Evolutionary conservation across 2,113 vertebrate genomes (phyloP), one percentile per base, ranked within the genome.

Genomic region (Todiramphus chloris): DNA sequence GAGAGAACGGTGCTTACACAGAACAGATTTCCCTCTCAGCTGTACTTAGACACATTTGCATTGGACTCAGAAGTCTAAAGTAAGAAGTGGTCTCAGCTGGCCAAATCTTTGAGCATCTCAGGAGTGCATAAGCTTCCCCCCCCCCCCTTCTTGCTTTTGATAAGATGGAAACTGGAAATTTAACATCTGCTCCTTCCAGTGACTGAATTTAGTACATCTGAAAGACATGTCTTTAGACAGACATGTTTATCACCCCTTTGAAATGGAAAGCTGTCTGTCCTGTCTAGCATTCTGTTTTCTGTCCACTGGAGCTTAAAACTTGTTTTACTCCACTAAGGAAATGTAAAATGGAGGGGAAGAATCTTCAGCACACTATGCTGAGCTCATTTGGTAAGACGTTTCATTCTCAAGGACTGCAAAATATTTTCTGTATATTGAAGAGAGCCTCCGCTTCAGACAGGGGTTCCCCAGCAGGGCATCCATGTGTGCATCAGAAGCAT

Each of bases 61-160:
- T 93, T 93, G 90, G 92, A 75, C 66, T 91, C 31, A 8, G 50
- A 81, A 90, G 48, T 87, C 87, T 86, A 39, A 82, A 82, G 53
- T 51, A 72, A 77, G 74, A 94, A 73, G n/a, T 90, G 89, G 78
- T 87, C 87, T 93, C 84, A 96, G 91, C 78, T 96, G 93, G 75
- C 37, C 82, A 88, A 91, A 74, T 95, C 81, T 88, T 53, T 53
- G 16, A 84, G 70, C 59, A 70, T 80, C 59, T 69, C 67, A 69
- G 50, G 37, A 53, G 3, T 39, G 77, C 73, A 81, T 90, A 90
- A 92, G 67, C 53, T 94, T 84, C 77, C 39, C 35, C 39, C 30
- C 13, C 18, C 6, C 51, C 4, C 10, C 53, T 83, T 68, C 30
- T 90, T 85, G 43, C 19, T 87, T 94, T 66, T 62, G 48, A n/a